Conservation (phyloP, 2,797 vertebrate species). For the Muscicapa comitata region DNA sequence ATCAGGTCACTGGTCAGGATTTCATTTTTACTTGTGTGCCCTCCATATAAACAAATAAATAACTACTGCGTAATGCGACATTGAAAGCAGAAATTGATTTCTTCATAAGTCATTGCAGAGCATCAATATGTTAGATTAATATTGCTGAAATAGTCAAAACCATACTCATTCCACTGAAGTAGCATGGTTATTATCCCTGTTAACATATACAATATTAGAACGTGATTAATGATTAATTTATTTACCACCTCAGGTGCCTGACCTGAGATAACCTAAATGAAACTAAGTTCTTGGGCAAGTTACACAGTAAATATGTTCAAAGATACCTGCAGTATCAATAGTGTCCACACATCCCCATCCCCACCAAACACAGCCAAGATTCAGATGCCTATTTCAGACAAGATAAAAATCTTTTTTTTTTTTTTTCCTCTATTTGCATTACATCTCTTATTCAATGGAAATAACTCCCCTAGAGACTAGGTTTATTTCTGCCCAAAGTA, state of each 20-base stretch:
- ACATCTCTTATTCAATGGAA: not conserved
- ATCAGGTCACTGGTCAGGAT: not conserved
- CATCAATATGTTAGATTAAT: not conserved
- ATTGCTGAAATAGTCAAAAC: not conserved
- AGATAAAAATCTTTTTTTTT: not conserved
- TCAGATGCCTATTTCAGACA: not conserved
- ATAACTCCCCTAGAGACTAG: not conserved
- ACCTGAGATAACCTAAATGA: not conserved
- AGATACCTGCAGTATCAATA: not conserved
- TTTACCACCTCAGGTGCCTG: not conserved
- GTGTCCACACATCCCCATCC: not conserved
- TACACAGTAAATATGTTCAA: not conserved
- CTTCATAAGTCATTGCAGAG: not conserved
- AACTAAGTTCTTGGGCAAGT: not conserved
- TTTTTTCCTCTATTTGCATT: not conserved
- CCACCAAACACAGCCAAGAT: not conserved
- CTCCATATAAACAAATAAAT: not conserved
- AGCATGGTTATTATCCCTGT: not conserved
- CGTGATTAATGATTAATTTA: not conserved
- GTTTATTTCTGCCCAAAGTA: not conserved
- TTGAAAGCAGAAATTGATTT: not conserved
- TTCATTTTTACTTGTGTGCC: not conserved
- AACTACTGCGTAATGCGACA: not conserved
- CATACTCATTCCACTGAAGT: not conserved
- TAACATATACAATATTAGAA: not conserved